Conservation (phyloP, 2,113 vertebrate genomes). For the Scolopax mira region DNA sequence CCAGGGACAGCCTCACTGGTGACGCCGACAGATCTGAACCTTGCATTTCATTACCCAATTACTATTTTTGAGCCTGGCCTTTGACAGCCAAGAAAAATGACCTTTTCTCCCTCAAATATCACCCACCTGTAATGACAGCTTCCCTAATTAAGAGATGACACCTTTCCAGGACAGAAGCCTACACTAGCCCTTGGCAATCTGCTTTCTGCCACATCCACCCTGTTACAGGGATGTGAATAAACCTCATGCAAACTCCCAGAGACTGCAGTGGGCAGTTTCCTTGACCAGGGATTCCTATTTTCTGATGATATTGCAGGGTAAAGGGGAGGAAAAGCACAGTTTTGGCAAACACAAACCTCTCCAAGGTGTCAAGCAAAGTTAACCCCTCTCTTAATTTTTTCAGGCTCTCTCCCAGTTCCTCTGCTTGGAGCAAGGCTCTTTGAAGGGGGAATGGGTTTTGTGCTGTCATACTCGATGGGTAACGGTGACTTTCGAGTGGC, state of each 20-base stretch:
- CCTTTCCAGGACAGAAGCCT: not conserved
- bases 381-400: not conserved
- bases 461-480: not conserved
- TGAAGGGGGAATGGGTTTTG: not conserved
- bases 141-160: not conserved
- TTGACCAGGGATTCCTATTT: not conserved
- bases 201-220: rapidly evolving
- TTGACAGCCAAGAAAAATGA: not conserved
- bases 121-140: not conserved
- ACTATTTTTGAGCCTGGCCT: not conserved
- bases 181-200: not conserved
- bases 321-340: not conserved
- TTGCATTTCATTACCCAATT: not conserved
- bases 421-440: not conserved
- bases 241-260: not conserved
- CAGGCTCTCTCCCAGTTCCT: not conserved
- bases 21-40: not conserved
- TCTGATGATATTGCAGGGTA: not conserved
- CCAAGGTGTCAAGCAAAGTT: not conserved
- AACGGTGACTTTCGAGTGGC: not conserved
- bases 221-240: not conserved
- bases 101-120: not conserved
- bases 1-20: not conserved
- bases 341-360: not conserved
- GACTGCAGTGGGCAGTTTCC: rapidly evolving